Base-by-base conservation (phyloP, 1,140 invertebrate genomes). In the Drosophila jambulina region DNA sequence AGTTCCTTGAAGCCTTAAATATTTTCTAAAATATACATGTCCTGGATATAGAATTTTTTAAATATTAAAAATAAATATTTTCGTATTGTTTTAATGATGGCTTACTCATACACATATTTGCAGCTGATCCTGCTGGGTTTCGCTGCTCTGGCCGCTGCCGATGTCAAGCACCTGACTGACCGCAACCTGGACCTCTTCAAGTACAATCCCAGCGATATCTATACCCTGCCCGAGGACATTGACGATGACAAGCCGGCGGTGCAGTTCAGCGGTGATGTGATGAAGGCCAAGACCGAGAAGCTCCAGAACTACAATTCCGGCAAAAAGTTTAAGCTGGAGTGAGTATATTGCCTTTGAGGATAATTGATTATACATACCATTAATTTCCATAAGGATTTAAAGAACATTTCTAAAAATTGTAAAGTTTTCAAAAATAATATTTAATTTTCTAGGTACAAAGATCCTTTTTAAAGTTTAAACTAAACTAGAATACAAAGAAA, bases 301-400 rank as follows among this genome's bases (percentile, higher is more conserved):
- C 68, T 92, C 7, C 81, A 91, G 69, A 93, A 85, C 61, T 59
- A 75, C 42, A 92, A 91, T 48, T 78, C 91, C 12, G 86, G 80
- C 76, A 92, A 92, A 51, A 92, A 93, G 67, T 93, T 91, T 56
- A 93, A 92, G 68, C 57, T 92, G 29, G 85, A 81, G 92, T 92
- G 69, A 91, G 91, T 91, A 51, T 27, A 45, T 12, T 9, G 3
- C 7, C n/a, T 43, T 43, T 40, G 3, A 2, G 29, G 29, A 32
- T 32, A 32, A 9, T 7, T 32, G 9, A 9, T n/a, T n/a, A 32
- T 32, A 32, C 10, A 27, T 27, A 5, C 27, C 27, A 27, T 27
- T n/a, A n/a, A n/a, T n/a, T n/a, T n/a, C n/a, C n/a, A n/a, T n/a
- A n/a, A n/a, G n/a, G 17, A 40, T n/a, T 40, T 40, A 19, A 1